Evolutionary conservation across 2,113 vertebrate genomes (phyloP).

Genomic region (Camelus bactrianus): DNA sequence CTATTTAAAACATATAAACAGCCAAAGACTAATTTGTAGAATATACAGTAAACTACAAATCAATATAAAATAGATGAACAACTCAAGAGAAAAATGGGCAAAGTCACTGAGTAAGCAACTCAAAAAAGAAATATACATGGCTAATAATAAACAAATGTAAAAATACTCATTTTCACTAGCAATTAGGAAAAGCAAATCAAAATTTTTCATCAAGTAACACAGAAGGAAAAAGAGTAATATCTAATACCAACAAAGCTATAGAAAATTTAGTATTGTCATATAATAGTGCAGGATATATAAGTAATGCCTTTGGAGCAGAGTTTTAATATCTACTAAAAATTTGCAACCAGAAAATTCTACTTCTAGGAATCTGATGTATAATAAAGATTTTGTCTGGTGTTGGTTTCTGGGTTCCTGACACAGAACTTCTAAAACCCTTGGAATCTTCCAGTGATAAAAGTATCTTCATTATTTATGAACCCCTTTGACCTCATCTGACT

Average conservation of each 20-base stretch:
- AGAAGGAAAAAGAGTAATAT: neutral
- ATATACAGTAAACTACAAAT: neutral
- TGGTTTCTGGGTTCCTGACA: neutral
- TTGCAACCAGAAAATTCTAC: neutral
- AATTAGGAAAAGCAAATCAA: neutral
- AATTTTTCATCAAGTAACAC: neutral
- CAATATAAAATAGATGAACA: neutral
- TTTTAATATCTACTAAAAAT: neutral
- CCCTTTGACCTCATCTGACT: neutral
- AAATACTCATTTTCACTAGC: neutral
- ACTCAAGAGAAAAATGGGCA: neutral
- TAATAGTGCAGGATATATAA: neutral
- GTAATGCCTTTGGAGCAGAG: neutral
- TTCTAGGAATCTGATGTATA: neutral
- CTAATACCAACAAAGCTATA: neutral
- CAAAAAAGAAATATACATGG: neutral
- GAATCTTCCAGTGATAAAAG: neutral
- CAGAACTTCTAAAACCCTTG: neutral
- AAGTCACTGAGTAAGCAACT: neutral
- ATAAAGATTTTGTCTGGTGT: neutral
- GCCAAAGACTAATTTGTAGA: neutral
- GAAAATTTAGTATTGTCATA: neutral
- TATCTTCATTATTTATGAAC: neutral
- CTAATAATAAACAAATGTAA: neutral
- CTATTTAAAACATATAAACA: slow-evolving; percentile 5